These are phyloP conservation scores for Drosophila antonietae DNA, from an alignment of 2,888 invertebrate genomes.

Conservation along the genomic window DNA sequence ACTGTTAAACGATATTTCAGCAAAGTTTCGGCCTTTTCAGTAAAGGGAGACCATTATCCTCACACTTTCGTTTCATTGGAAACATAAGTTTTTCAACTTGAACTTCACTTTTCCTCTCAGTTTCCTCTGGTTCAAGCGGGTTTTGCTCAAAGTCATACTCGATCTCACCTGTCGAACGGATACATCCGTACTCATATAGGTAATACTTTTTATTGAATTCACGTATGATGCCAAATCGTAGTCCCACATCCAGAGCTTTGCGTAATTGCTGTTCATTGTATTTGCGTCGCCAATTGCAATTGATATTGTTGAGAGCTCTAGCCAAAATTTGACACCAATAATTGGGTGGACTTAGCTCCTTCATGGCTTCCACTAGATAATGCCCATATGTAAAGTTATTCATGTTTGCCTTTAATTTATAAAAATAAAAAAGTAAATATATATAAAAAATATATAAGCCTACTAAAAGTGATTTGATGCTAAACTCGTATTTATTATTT, in stretches of 20 bases:
- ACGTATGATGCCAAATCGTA: slow-evolving; percentile 32
- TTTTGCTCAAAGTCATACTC: slow-evolving; percentile 23
- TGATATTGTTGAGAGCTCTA: not conserved
- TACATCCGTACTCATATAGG: slow-evolving; percentile 47
- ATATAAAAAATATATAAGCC: too few species aligned
- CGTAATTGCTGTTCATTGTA: slow-evolving; percentile 27
- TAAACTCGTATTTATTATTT: too few species aligned
- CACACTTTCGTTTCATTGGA: slow-evolving; percentile 2
- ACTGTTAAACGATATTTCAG: not conserved
- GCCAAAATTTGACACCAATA: slow-evolving; percentile 35
- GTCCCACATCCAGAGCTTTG: slow-evolving; percentile 40
- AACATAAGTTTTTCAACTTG: not conserved
- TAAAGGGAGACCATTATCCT: too few species aligned
- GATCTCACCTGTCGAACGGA: slow-evolving; percentile 15
- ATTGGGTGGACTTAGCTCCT: slow-evolving; percentile 32
- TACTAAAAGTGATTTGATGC: too few species aligned
- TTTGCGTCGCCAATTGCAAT: slow-evolving; percentile 6
- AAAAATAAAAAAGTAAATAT: not conserved
- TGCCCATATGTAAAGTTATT: slow-evolving; percentile 17
- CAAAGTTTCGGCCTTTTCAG: not conserved
- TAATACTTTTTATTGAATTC: slow-evolving; percentile 46
- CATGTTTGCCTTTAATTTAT: not conserved
- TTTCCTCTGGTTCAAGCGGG: not conserved
- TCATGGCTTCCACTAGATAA: slow-evolving; percentile 33
- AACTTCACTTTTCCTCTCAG: not conserved